Evolutionary conservation across 2,888 invertebrate species (phyloP).

Genomic region (Pilophorus perplexus): DNA sequence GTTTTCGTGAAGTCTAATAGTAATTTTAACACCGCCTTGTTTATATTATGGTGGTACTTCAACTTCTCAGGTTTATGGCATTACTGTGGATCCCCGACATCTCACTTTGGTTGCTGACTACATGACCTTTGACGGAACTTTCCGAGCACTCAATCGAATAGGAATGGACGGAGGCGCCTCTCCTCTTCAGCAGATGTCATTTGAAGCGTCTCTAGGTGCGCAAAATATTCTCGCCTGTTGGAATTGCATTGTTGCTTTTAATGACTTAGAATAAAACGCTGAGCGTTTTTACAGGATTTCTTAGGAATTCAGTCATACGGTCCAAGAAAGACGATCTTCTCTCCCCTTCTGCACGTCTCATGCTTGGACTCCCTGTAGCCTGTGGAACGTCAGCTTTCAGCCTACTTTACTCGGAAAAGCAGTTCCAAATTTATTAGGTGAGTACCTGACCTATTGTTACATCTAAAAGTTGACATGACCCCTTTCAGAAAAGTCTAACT

Average conservation of each 20-base stretch:
- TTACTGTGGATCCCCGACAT: slow-evolving; percentile 91
- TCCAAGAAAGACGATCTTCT: slow-evolving; percentile 71
- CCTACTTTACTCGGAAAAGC: slow-evolving; percentile 40
- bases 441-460: no score
- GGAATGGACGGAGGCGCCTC: slow-evolving; percentile 90
- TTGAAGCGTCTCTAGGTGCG: slow-evolving; percentile 60
- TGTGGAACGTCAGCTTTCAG: slow-evolving; percentile 80
- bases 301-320: slow-evolving; percentile 67
- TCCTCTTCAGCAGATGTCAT: slow-evolving; percentile 96
- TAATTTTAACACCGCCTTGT: no score
- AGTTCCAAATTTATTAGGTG: no score
- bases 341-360: slow-evolving; percentile 83
- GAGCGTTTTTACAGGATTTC: slow-evolving; percentile 33
- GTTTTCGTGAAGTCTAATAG: no score
- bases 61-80: slow-evolving; percentile 91
- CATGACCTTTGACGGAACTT: slow-evolving; percentile 92
- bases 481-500: no score
- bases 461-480: no score
- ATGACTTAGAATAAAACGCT: no score
- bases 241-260: neutral
- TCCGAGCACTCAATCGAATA: slow-evolving; percentile 83
- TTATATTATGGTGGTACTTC: no score
- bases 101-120: slow-evolving; percentile 91
- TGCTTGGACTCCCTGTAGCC: slow-evolving; percentile 78
- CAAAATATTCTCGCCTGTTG: neutral